Base-by-base conservation (phyloP, 2,113 vertebrate genomes). In the Alexandromys fortis region DNA sequence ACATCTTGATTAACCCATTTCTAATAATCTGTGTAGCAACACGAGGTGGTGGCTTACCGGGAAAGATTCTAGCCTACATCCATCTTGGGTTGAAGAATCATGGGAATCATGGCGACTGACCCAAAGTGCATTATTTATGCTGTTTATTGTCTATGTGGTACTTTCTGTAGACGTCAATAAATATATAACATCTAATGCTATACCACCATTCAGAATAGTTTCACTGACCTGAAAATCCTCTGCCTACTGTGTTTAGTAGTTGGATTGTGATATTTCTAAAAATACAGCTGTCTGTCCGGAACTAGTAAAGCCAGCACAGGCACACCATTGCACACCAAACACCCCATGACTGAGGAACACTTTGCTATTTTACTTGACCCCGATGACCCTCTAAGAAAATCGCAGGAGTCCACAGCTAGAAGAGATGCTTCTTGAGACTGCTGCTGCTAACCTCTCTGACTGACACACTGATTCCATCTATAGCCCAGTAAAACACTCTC, bases 231-330 rank as follows among this genome's bases (percentile, higher is more conserved):
- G 11, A 61, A 70, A 67, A 28, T 26, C 35, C 61, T 92, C 91
- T 86, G 38, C n/a, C 88, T 47, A 35, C 35, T n/a, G 12, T 55
- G 19, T 90, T 97, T 79, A 65, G 65, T 19, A 61, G 30, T 35
- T 79, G 77, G 13, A 68, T 91, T 90, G 4, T 85, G 78, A 93
- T 73, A 63, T 77, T 89, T 75, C 85, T 81, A 76, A 78, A 96
- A 49, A 47, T 21, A 52, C 7, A 30, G 85, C 58, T 19, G 17
- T 73, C 90, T 94, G n/a, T 55, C 1, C 1, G 45, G 30, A 86
- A 61, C n/a, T 67, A 38, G 65, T 35, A 33, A n/a, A 76, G 33
- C 47, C 58, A 22, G n/a, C 45, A 47, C 26, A 6, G 2, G 58
- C 33, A 45, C n/a, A 55, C 42, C 49, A 17, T 2, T 21, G 47